Evolutionary conservation across 2,797 vertebrate genomes (phyloP), one percentile per base, ranked within the genome.

Genomic region (Enteromius paludinosus): DNA sequence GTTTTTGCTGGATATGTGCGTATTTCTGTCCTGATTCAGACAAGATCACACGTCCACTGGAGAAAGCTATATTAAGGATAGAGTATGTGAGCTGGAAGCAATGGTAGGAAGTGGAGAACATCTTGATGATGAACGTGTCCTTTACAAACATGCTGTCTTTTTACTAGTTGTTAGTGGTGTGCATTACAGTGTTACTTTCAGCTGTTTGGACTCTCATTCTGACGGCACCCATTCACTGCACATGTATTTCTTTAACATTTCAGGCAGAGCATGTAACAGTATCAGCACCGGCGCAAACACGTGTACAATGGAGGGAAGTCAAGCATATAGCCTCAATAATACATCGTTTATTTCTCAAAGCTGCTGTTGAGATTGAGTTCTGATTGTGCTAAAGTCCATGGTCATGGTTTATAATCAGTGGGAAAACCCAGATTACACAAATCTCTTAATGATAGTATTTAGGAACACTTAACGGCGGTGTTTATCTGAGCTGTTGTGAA

Each of bases 361-460:
- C 59, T n/a, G 38, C 35, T 77, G 38, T 14, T 77, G 33, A 41
- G 11, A 33, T 33, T 2, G 9, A 33, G 9, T 35, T 45, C 12
- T 64, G 10, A 30, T 5, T 30, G 72, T 76, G 23, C 33, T 62
- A 56, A 5, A 45, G 28, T 76, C 28, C 10, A 62, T 4, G 52
- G 20, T 25, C 30, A 54, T 12, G 18, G 12, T 59, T 79, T 43
- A 54, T 70, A 59, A 79, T 30, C 10, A 69, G 11, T 1, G 65
- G 43, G 12, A 70, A 70, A 70, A 4, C 35, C 35, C 65, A 70
- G 33, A 66, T 69, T 79, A 70, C 49, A 79, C 35, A 59, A 59
- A n/a, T 59, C 17, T 43, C 59, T 41, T 45, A 59, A 59, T 70
- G 2, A n/a, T 33, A 54, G 30, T 54, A 18, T 52, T 38, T 38